These are phyloP conservation scores for Rhinoderma darwinii DNA, from an alignment of 2,113 vertebrate species.

Conservation along the genomic window DNA sequence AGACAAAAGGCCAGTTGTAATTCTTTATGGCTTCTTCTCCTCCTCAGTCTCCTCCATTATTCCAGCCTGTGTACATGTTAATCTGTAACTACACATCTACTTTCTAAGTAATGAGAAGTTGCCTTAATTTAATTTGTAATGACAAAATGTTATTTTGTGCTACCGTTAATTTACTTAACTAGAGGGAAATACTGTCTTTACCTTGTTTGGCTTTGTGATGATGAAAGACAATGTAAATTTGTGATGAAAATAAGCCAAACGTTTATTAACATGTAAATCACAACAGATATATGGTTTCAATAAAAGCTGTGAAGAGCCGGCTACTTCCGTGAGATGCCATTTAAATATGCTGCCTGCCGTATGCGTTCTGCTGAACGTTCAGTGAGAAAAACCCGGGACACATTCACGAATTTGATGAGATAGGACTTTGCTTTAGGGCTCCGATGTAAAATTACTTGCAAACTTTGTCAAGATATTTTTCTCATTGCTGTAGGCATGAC, in stretches of 20 bases:
- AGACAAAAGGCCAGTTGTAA: slow-evolving; percentile 66
- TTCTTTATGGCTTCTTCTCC: slow-evolving; percentile 60
- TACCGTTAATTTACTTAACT: slow-evolving; percentile 55
- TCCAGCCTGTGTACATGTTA: slow-evolving; percentile 35
- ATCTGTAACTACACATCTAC: slow-evolving; percentile 59
- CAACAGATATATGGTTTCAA: slow-evolving; percentile 55
- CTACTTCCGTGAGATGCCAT: slow-evolving; percentile 16
- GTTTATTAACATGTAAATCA: slow-evolving; percentile 56
- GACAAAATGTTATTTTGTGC: slow-evolving; percentile 56
- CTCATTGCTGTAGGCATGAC: slow-evolving; percentile 28
- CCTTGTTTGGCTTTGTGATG: slow-evolving; percentile 38
- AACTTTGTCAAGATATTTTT: slow-evolving; percentile 38
- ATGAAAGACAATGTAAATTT: slow-evolving; percentile 40
- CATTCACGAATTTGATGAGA: slow-evolving; percentile 38
- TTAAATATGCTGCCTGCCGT: slow-evolving; percentile 22
- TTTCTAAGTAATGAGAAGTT: slow-evolving; percentile 54
- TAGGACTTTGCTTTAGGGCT: slow-evolving; percentile 43
- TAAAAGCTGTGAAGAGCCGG: slow-evolving; percentile 46
- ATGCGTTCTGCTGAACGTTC: slow-evolving; percentile 7
- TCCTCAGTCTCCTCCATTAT: slow-evolving; percentile 47
- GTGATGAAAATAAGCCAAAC: slow-evolving; percentile 41
- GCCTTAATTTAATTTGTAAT: slow-evolving; percentile 59
- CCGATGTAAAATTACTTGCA: slow-evolving; percentile 34
- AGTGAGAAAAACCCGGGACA: neutral
- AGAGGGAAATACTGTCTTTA: slow-evolving; percentile 42